These are phyloP conservation scores for Zaprionus tsacasi DNA, from an alignment of 1,140 invertebrate genomes.

Conservation along the genomic window DNA sequence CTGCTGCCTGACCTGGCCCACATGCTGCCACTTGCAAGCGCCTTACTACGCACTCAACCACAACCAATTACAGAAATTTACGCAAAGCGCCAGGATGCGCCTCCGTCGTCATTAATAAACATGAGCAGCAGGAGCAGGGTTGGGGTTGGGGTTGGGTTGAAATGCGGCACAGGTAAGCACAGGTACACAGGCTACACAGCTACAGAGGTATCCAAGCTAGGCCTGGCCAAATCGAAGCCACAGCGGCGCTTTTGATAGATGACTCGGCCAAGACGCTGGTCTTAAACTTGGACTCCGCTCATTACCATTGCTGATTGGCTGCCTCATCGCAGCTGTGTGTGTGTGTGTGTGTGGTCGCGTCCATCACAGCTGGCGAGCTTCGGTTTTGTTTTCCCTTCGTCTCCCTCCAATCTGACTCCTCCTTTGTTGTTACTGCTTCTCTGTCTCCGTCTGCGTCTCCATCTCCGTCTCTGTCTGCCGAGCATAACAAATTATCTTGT, in stretches of 20 bases:
- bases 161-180: no score
- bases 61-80: constrained; percentile 80
- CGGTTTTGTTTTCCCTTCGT: constrained; percentile 9
- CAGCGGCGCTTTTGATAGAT: constrained; percentile 76
- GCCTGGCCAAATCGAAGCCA: constrained; percentile 60
- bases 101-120: constrained; percentile 70
- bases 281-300: constrained; percentile 51
- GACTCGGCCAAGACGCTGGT: constrained; percentile 38
- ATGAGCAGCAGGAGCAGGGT: constrained; percentile 47
- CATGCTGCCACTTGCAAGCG: constrained; percentile 24
- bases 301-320: constrained; percentile 74
- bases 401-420: not conserved
- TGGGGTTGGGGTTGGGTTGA: no score
- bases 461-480: constrained; percentile 33
- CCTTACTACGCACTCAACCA: constrained; percentile 62
- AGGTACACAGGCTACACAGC: no score
- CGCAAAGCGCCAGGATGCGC: constrained; percentile 65
- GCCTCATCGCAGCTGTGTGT: constrained; percentile 56
- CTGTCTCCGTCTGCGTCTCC: no score
- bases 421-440: constrained; percentile 44
- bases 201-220: not conserved
- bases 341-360: constrained; percentile 58
- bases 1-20: not conserved
- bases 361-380: constrained; percentile 61
- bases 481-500: constrained; percentile 76